Base-by-base conservation (phyloP, 2,113 vertebrate species). In the Erpornis zantholeuca region DNA sequence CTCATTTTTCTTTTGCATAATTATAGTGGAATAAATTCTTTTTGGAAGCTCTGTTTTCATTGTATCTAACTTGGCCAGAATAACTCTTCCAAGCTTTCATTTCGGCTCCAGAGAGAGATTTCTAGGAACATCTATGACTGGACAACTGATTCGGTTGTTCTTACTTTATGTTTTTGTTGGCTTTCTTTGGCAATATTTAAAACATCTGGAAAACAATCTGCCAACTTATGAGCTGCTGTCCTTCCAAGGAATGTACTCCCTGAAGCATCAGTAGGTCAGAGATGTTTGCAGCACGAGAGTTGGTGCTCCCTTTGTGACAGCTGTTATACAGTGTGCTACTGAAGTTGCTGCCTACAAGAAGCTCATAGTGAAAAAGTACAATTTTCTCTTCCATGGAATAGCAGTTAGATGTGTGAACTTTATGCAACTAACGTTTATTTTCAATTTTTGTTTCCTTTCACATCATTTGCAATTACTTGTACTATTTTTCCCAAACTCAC, bases 81-180 rank as follows among this genome's bases (percentile, higher is more conserved):
- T 63, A 88, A 31, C 6, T 45, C 66, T 94, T 94, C 71, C 80
- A 86, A 81, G 47, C 66, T 92, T 93, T 94, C 33, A 31, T 90
- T 94, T 93, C 76, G 86, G 56, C 38, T 95, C 91, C 68, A 88
- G 88, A 95, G 75, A 92, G 82, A 83, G 92, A 83, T 94, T 95
- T 97, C 95, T 96, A 95, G 94, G 95, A 97, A 96, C 27, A 83
- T 86, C 47, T 86, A 81, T 56, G 72, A 92, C 72, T 88, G 54
- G 24, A 88, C 42, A 92, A 88, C 64, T 31, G 60, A 90, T 84
- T 90, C 91, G 78, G 72, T 83, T 78, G 71, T 80, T 94, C 65
- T 54, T 80, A 80, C n/a, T 90, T 86, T 15, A 71, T 88, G 72
- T 70, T 95, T 96, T 88, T 71, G 35, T 94, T 96, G 91, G 86